phyloP scores from a whole-genome alignment of 2,888 invertebrate genomes.

The Yponomeuta evonymella region DNA sequence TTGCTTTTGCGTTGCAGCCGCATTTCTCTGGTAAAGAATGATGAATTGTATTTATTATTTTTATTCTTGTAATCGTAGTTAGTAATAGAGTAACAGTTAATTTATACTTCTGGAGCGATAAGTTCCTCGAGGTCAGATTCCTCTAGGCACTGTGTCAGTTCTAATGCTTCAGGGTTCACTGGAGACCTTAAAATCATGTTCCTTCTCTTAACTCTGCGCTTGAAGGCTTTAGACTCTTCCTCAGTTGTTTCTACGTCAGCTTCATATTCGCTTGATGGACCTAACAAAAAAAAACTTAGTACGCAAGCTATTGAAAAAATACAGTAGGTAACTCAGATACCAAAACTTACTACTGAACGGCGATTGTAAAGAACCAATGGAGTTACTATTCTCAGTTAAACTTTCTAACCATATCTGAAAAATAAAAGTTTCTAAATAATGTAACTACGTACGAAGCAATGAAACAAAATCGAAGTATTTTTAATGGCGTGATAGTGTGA shows the following conservation, averaged over 20 bases:
- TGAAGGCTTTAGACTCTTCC: constrained; percentile 15
- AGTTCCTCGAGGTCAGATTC: not conserved
- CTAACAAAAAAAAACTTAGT: not conserved
- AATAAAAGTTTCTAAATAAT: not conserved
- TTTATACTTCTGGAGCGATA: not conserved
- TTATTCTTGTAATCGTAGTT: not conserved
- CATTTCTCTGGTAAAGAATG: not conserved
- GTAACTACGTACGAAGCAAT: too few species aligned
- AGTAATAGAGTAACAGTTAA: not conserved
- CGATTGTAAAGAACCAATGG: constrained; percentile 39
- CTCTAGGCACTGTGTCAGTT: not conserved
- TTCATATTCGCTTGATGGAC: constrained; percentile 32
- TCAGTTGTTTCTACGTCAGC: constrained; percentile 31
- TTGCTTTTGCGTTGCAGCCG: not conserved
- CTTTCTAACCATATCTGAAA: constrained; percentile 58
- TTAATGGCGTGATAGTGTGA: too few species aligned
- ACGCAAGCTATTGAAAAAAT: not conserved
- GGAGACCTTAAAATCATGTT: not conserved
- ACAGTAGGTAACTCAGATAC: not conserved
- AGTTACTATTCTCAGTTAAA: constrained; percentile 49
- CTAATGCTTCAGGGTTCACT: not conserved
- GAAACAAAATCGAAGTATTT: too few species aligned
- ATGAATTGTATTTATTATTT: not conserved
- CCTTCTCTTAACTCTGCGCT: constrained; percentile 16
- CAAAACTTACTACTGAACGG: constrained; percentile 17